These are phyloP conservation scores for Psettodes erumei DNA, from an alignment of 2,113 vertebrate species.

Conservation along the genomic window DNA sequence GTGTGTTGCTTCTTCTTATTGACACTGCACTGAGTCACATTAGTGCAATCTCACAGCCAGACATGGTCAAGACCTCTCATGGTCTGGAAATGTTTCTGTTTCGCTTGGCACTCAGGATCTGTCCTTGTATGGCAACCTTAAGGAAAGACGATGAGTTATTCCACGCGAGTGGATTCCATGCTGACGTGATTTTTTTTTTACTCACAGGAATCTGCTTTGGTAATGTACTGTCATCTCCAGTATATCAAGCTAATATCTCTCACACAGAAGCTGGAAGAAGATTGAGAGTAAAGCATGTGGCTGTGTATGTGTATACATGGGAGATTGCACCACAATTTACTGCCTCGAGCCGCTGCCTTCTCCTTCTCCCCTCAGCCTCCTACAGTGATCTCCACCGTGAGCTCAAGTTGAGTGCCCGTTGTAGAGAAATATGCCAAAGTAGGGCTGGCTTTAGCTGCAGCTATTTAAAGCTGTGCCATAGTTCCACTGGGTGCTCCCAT, in stretches of 20 bases:
- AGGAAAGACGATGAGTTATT: constrained; percentile 1
- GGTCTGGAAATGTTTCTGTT: constrained; percentile 63
- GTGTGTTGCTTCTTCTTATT: constrained; percentile 46
- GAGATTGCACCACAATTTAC: constrained; percentile 31
- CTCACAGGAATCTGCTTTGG: neutral
- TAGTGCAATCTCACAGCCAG: constrained; percentile 5
- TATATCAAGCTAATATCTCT: neutral
- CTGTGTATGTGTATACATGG: constrained; percentile 9
- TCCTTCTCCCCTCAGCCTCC: constrained; percentile 26
- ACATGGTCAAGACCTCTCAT: constrained; percentile 47
- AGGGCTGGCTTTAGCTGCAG: constrained; percentile 67
- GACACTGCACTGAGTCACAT: constrained; percentile 35
- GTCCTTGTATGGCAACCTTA: constrained; percentile 31
- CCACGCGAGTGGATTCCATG: constrained; percentile 9
- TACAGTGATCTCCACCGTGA: constrained; percentile 33
- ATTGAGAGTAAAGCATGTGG: neutral
- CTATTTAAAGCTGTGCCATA: constrained; percentile 71
- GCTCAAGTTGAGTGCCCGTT: constrained; percentile 25
- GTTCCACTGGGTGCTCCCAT: constrained; percentile 58
- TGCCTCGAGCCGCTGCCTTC: constrained; percentile 24
- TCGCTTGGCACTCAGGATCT: constrained; percentile 28
- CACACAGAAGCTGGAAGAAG: neutral
- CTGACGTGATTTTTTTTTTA: neutral
- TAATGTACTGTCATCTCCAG: neutral
- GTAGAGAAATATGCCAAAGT: constrained; percentile 59